Evolutionary conservation across 2,888 invertebrate species (phyloP).

Genomic region (Dusona sp.): DNA sequence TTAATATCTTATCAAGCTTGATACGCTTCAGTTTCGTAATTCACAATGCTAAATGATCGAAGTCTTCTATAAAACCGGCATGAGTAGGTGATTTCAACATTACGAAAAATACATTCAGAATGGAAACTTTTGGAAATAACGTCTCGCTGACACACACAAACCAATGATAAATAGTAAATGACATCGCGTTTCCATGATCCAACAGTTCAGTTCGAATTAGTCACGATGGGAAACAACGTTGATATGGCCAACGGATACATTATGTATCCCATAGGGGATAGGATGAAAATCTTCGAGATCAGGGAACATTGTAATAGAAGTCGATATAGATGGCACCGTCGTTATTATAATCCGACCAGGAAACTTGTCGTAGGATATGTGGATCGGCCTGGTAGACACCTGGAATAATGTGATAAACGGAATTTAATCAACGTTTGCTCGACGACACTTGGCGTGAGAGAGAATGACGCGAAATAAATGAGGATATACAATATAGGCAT

Average conservation of each 20-base stretch:
- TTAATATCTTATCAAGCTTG: too few species aligned
- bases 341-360: slow-evolving; percentile 26
- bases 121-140: neutral
- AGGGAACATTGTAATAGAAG: slow-evolving; percentile 18
- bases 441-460: neutral
- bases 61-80: neutral
- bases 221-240: neutral
- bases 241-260: neutral
- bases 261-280: neutral
- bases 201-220: neutral
- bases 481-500: neutral
- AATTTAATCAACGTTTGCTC: slow-evolving; percentile 33
- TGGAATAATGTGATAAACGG: slow-evolving; percentile 42
- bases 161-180: neutral
- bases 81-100: neutral
- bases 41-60: neutral
- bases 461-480: neutral
- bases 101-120: neutral
- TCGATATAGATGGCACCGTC: slow-evolving; percentile 6
- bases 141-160: too few species aligned
- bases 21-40: too few species aligned
- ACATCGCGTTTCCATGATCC: neutral
- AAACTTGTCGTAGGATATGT: slow-evolving; percentile 22
- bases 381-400: slow-evolving; percentile 20
- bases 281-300: slow-evolving; percentile 36